Percentiles rank a stretch among this genome's conserved stretches.
These are phyloP conservation scores for Nephrotoma flavescens DNA, from an alignment of 2,888 invertebrate genomes.

Conservation along the genomic window DNA sequence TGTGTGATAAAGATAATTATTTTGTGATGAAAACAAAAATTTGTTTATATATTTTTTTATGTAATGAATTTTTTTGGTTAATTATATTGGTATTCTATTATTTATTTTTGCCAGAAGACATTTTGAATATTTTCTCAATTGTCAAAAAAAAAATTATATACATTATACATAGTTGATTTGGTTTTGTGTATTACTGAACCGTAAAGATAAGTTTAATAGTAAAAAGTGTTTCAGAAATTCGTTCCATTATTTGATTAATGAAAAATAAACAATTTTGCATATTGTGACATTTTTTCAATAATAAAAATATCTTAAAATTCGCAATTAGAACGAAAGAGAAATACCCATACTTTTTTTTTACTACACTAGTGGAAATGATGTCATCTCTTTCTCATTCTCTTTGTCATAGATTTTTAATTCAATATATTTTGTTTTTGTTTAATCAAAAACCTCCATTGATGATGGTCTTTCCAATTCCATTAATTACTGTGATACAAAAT, in stretches of 20 bases:
- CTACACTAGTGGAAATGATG: background rate
- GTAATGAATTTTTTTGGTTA: slow-evolving; percentile 1
- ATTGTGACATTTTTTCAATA: background rate
- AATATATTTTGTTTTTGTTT: background rate
- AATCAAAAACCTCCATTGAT: background rate
- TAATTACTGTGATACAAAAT: background rate
- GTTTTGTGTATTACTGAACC: background rate
- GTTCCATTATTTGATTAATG: background rate
- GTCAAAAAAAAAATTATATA: too few relatives aligned
- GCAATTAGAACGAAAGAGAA: slow-evolving; percentile 2
- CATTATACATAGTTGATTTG: too few relatives aligned
- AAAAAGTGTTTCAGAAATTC: background rate
- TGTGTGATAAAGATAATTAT: background rate
- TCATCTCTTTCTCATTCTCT: slow-evolving; percentile 4
- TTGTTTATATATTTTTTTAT: background rate
- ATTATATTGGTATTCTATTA: background rate
- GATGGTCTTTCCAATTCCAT: background rate
- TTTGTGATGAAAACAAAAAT: background rate
- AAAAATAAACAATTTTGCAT: background rate
- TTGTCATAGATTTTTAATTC: background rate
- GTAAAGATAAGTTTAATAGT: background rate
- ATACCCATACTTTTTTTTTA: background rate
- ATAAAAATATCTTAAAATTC: background rate
- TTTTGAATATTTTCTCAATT: background rate
- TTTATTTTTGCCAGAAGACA: background rate